A percentile compares a stretch with the other conserved stretches of the same genome.
Evolutionary conservation across 2,797 vertebrate genomes (phyloP).

Genomic region (Sebastes iracundus): DNA sequence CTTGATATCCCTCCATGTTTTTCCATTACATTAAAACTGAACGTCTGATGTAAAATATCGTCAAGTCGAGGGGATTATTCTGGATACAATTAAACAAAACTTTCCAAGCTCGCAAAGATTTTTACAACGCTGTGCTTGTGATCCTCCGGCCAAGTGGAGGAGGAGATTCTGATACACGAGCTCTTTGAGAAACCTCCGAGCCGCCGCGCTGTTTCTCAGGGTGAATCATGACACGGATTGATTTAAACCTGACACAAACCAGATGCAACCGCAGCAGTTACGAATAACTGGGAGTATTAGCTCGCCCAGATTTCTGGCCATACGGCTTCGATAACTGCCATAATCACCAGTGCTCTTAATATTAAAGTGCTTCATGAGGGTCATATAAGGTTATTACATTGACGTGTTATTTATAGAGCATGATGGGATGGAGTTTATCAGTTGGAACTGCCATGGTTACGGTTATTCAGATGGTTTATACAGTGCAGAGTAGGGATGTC

Average conservation of each 20-base stretch:
- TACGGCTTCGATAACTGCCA: slow-evolving; percentile 60
- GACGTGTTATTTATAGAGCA: slow-evolving; percentile 51
- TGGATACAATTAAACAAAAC: slow-evolving; percentile 36
- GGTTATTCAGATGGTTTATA: slow-evolving; percentile 4
- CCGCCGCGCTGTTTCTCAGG: slow-evolving; percentile 41
- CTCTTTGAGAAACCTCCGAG: slow-evolving; percentile 34
- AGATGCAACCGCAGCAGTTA: slow-evolving; percentile 70
- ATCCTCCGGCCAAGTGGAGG: slow-evolving; percentile 28
- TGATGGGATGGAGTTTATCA: slow-evolving; percentile 31
- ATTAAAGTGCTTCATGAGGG: slow-evolving; percentile 53
- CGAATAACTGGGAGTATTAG: slow-evolving; percentile 64
- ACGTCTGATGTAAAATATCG: slow-evolving; percentile 19
- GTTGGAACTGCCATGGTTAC: slow-evolving; percentile 5
- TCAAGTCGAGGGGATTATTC: slow-evolving; percentile 6
- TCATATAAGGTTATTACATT: slow-evolving; percentile 53
- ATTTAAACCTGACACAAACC: slow-evolving; percentile 72
- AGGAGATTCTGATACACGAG: slow-evolving; percentile 33
- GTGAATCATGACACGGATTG: slow-evolving; percentile 62
- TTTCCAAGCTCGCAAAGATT: slow-evolving; percentile 25
- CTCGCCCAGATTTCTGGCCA: slow-evolving; percentile 41
- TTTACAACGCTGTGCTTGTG: slow-evolving; percentile 27
- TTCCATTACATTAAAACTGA: neutral
- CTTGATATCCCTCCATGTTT: neutral
- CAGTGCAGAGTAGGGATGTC: neutral
- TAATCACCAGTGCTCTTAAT: slow-evolving; percentile 58